Conservation (phyloP, 2,797 vertebrate genomes). For the Microcaecilia unicolor region DNA sequence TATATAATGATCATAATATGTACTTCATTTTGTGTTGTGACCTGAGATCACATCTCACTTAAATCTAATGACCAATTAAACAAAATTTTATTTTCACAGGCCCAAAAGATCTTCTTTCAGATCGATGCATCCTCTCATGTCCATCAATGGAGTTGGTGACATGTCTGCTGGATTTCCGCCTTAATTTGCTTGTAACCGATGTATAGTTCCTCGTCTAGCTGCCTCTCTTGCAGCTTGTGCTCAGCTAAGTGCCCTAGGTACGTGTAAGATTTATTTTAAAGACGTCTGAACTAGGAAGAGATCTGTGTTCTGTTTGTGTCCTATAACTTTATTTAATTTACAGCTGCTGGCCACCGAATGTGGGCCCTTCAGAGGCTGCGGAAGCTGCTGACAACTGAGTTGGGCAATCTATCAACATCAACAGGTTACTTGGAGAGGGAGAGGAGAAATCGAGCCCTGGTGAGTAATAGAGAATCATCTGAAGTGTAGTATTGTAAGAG, state of each 20-base stretch:
- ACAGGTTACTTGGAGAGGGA: slow-evolving; percentile 81
- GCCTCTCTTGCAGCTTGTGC: slow-evolving; percentile 94
- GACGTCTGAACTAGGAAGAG: no score
- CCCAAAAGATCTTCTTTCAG: slow-evolving; percentile 93
- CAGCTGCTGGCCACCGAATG: slow-evolving; percentile 95
- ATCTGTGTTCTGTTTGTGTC: not conserved
- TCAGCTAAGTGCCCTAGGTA: slow-evolving; percentile 91
- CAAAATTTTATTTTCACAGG: slow-evolving; percentile 49
- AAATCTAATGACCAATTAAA: no score
- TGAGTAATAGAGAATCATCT: slow-evolving; percentile 48
- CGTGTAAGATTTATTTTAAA: not conserved
- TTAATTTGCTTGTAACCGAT: slow-evolving; percentile 87
- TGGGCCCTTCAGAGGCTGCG: slow-evolving; percentile 92
- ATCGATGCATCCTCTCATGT: slow-evolving; percentile 93
- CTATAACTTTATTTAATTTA: not conserved
- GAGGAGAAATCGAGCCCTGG: slow-evolving; percentile 84
- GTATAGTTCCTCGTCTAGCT: slow-evolving; percentile 90
- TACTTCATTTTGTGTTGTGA: no score
- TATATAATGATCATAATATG: no score
- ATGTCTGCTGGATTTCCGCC: slow-evolving; percentile 88
- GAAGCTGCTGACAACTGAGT: slow-evolving; percentile 91
- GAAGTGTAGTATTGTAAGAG: not conserved
- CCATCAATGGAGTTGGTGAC: slow-evolving; percentile 98
- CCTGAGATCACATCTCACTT: no score
- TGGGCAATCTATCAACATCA: slow-evolving; percentile 95